phyloP scores from a whole-genome alignment of 2,113 vertebrate species.

The Condylura cristata region DNA sequence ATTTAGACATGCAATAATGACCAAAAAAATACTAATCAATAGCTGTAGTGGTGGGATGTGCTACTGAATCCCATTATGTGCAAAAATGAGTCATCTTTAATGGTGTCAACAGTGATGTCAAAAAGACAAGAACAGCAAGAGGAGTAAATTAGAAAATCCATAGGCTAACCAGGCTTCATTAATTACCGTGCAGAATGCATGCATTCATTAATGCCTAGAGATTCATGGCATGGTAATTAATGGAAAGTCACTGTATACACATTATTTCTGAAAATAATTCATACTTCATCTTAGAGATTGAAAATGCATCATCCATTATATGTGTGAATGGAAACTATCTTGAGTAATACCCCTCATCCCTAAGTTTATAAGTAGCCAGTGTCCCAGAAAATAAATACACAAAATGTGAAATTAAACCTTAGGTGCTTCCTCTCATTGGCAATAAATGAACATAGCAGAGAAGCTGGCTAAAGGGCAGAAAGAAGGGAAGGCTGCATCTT shows the following conservation, averaged over 20 bases:
- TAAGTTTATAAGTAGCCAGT: not conserved
- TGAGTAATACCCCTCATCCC: not conserved
- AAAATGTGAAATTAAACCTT: not conserved
- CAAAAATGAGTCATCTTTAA: not conserved
- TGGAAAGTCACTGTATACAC: conserved; percentile 3
- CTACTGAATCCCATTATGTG: not conserved
- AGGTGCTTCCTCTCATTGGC: not conserved
- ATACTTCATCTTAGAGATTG: not conserved
- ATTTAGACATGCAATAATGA: not conserved
- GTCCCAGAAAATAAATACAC: not conserved
- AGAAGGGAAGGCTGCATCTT: not conserved
- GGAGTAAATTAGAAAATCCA: conserved; percentile 54
- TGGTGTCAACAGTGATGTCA: conserved; percentile 36
- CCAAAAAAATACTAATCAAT: not conserved
- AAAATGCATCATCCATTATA: conserved; percentile 17
- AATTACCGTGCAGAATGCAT: conserved; percentile 43
- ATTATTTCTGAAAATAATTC: not conserved
- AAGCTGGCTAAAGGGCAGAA: not conserved
- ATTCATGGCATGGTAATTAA: conserved; percentile 29
- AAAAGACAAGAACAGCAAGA: conserved; percentile 25
- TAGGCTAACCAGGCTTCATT: conserved; percentile 49
- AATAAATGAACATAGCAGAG: not conserved
- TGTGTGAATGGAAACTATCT: not conserved
- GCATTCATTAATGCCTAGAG: conserved; percentile 57
- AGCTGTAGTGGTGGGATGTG: not conserved